Conservation (phyloP, 2,113 vertebrate genomes). For the zebrafish (Danio rerio) region GRCz12tu NC_133194.1:25587001-25587500, state of each 20-base stretch:
- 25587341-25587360: not conserved
- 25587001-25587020: not conserved
- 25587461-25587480: slow-evolving; percentile 29
- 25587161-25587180: not conserved
- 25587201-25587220: no score
- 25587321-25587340: slow-evolving; percentile 20
- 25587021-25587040: not conserved
- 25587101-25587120: not conserved
- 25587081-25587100: not conserved
- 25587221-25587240: not conserved
- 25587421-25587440: not conserved
- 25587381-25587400: not conserved
- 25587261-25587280: not conserved
- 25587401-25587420: slow-evolving; percentile 1
- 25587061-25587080: not conserved
- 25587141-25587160: not conserved
- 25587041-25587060: not conserved
- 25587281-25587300: not conserved
- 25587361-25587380: not conserved
- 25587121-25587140: not conserved
- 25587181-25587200: not conserved
- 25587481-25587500: not conserved
- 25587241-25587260: not conserved
- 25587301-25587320: not conserved
- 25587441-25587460: slow-evolving; percentile 22